Evolutionary conservation across 2,797 vertebrate genomes (phyloP).

Genomic region (Gambelia wislizenii): DNA sequence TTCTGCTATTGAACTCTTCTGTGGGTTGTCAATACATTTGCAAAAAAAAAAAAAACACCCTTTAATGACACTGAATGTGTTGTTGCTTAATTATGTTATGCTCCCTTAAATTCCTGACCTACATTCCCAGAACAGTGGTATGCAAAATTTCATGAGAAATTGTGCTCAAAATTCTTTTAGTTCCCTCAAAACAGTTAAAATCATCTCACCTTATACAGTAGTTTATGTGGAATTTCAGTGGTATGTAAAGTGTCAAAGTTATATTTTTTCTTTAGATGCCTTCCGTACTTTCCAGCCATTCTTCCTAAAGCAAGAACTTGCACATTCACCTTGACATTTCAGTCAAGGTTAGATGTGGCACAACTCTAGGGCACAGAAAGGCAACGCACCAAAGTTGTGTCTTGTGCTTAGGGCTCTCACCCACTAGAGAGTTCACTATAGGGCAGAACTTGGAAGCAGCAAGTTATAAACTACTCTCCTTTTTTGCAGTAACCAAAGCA

Average conservation of each 20-base stretch:
- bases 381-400: no score
- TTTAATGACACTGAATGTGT: no score
- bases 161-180: background rate
- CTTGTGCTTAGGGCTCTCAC: background rate
- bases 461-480: no score
- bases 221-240: background rate
- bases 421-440: background rate
- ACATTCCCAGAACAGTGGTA: background rate
- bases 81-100: background rate
- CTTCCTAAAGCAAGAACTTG: background rate
- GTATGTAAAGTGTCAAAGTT: background rate
- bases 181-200: background rate
- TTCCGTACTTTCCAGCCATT: background rate
- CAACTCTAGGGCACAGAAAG: background rate
- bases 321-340: background rate
- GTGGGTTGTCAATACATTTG: background rate
- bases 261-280: background rate
- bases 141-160: background rate
- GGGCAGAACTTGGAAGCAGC: no score
- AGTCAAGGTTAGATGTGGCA: background rate
- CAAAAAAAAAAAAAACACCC: no score
- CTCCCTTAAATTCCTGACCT: background rate
- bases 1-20: no score
- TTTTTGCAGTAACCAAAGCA: no score
- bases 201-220: background rate